A percentile compares a stretch with the other conserved stretches of the same genome.
Evolutionary conservation across 92 coral and sea anemone species (phyloP).

Genomic region (Parazoanthus swiftii): DNA sequence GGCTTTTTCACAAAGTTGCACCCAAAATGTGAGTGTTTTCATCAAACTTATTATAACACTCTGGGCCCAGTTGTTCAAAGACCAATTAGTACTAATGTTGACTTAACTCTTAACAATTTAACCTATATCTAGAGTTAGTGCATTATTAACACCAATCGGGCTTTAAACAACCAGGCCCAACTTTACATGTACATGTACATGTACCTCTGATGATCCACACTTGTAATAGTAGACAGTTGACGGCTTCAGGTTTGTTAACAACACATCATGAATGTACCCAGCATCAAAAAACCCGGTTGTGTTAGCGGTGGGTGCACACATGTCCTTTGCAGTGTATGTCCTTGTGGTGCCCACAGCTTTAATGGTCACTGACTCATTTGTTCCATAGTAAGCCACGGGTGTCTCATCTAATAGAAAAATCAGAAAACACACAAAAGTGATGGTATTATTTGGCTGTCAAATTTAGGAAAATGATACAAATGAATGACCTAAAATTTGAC

Average conservation of each 20-base stretch:
- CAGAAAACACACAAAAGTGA: not conserved
- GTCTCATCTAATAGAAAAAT: constrained; percentile 36
- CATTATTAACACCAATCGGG: too few species aligned
- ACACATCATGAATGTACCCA: constrained; percentile 70
- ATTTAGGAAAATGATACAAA: not conserved
- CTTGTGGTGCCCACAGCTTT: constrained; percentile 53
- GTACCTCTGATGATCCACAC: constrained; percentile 62
- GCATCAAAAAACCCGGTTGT: constrained; percentile 58
- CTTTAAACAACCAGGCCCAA: too few species aligned
- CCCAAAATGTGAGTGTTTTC: too few species aligned
- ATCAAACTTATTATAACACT: too few species aligned
- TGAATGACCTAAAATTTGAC: not conserved
- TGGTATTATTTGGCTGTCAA: not conserved
- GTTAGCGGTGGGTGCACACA: constrained; percentile 58
- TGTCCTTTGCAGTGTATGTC: constrained; percentile 56
- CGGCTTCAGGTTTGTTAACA: constrained; percentile 55
- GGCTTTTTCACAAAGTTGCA: too few species aligned
- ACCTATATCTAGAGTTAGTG: too few species aligned
- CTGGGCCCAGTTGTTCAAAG: too few species aligned
- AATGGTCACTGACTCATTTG: not conserved
- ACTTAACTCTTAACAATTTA: too few species aligned
- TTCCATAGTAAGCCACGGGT: constrained; percentile 49
- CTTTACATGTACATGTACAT: not conserved
- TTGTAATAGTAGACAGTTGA: constrained; percentile 57
- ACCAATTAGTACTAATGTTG: too few species aligned